Base-by-base conservation (phyloP, 2,797 vertebrate genomes). In the Anguilla marmorata region DNA sequence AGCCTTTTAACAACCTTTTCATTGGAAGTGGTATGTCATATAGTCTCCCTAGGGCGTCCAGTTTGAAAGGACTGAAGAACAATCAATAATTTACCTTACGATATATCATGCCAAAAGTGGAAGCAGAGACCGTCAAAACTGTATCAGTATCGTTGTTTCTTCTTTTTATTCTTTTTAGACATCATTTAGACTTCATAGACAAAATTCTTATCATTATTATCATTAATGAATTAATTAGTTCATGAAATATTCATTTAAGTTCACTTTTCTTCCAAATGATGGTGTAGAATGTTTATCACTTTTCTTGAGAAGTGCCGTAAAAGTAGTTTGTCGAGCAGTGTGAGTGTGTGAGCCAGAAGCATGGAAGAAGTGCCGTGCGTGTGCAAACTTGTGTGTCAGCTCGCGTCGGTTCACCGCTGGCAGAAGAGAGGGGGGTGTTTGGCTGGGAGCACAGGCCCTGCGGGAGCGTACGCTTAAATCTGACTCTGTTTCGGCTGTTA, bases 401-500 rank as follows among this genome's bases (percentile, higher is more conserved):
- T 16, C 2, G 14, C 54, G 54, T 19, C 12, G 54, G 54, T 56
- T 56, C 54, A 1, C 54, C 12, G 54, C 54, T 56, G 54, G 16
- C 9, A 56, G 60, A 63, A 3, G 60, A 7, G 60, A 5, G 60
- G 24, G 54, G 0, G 0, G 21, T 37, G 21, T 37, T 74, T 30
- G 33, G 69, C 69, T 11, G 30, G 69, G 69, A 74, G 69, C 69
- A 11, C 30, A 16, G 69, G 11, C 69, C 69, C 11, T 37, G 2
- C 7, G 30, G 30, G 69, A 74, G 27, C 27, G 2, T 33, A 12
- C 11, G 30, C n/a, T 74, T 74, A 30, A 74, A 74, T 74, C 69
- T 33, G 69, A 8, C 69, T 74, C 30, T 33, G 69, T 74, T 74
- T 74, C 69, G 33, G 69, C 69, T 74, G 69, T 74, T 74, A 74